A percentile compares a stretch with the other conserved stretches of the same genome.
phyloP scores from a whole-genome alignment of 2,888 invertebrate genomes.

The Noctua comes region DNA sequence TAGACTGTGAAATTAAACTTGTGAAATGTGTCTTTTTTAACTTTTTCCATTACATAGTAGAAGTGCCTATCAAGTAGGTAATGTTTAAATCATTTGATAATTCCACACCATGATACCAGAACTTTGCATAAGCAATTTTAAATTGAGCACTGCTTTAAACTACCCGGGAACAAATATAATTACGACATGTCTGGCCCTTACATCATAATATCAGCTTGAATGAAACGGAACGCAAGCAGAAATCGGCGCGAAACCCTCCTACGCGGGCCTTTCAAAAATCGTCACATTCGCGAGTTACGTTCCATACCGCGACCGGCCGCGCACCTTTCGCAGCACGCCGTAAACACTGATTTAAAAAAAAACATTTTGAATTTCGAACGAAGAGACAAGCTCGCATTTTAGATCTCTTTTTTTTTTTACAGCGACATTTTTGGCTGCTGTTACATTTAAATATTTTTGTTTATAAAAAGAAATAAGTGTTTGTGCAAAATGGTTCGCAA shows the following conservation, averaged over 20 bases:
- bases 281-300: conserved; percentile 80
- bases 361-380: conserved; percentile 58
- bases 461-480: conserved; percentile 46
- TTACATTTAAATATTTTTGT: conserved; percentile 38
- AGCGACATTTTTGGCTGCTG: background rate
- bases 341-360: conserved; percentile 58
- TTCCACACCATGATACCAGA: background rate
- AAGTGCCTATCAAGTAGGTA: background rate
- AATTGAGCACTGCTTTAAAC: background rate
- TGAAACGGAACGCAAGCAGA: conserved; percentile 82
- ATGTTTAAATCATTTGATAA: background rate
- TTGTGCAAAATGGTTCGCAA: conserved; percentile 83
- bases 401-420: background rate
- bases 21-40: background rate
- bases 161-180: background rate
- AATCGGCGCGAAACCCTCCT: conserved; percentile 89
- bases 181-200: conserved; percentile 13
- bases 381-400: conserved; percentile 38
- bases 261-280: conserved; percentile 90
- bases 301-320: conserved; percentile 82
- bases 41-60: background rate
- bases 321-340: conserved; percentile 84
- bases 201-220: conserved; percentile 55
- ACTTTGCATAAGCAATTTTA: background rate
- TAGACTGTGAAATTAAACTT: background rate